Percentiles rank a stretch among this genome's conserved stretches.
phyloP scores from a whole-genome alignment of 2,113 vertebrate species.

The Thryonomys swinderianus region DNA sequence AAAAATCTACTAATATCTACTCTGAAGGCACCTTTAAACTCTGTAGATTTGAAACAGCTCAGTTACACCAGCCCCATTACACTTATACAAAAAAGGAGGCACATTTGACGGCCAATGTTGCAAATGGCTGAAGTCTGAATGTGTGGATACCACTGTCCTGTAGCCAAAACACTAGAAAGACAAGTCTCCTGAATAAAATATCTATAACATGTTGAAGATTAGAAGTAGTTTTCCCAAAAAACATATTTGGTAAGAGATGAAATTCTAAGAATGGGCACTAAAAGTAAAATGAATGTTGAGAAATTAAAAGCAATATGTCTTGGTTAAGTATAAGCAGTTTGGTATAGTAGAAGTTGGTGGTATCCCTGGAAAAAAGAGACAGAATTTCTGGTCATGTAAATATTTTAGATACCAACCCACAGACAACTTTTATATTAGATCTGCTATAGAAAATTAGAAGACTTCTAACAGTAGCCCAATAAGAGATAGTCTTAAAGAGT shows the following conservation, averaged over 20 bases:
- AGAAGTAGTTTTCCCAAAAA: neutral
- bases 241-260: neutral
- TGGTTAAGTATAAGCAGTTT: neutral
- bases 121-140: no score
- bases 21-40: neutral
- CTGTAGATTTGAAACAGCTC: neutral
- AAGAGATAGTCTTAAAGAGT: neutral
- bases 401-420: neutral
- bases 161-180: neutral
- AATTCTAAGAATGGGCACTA: neutral
- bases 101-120: neutral
- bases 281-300: neutral
- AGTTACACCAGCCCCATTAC: accelerated
- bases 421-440: neutral
- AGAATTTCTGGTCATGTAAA: neutral
- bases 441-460: neutral
- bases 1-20: neutral
- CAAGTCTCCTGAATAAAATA: neutral
- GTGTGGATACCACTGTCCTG: neutral
- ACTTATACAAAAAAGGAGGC: accelerated
- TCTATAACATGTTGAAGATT: neutral
- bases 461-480: neutral
- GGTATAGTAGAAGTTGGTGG: neutral
- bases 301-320: neutral
- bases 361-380: neutral